Evolutionary conservation across 2,888 invertebrate genomes (phyloP), one percentile per base, ranked within the genome.

Genomic region (Drosophila paranaensis): DNA sequence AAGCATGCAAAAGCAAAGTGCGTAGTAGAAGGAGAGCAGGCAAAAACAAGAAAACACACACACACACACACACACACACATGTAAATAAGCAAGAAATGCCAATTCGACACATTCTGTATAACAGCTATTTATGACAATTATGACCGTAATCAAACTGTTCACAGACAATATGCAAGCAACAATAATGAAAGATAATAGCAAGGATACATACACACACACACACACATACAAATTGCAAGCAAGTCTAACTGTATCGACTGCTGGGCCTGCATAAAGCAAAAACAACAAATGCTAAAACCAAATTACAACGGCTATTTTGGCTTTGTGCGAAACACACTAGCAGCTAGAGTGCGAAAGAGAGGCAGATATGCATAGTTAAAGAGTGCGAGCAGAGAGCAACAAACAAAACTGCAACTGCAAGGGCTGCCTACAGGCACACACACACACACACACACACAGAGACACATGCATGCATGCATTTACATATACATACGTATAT

Each of bases 1-100:
- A 88, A 74, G 70, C 64, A 67, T 60, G 65, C 71, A 70, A 74
- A 81, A 72, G 42, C 65, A 83, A 86, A 86, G 77, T 89, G 90
- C 87, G 90, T 86, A 89, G 86, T 88, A 77, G 73, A 54, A 65
- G 71, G 51, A 65, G 43, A 69, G 62, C 60, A 60, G 42, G 60
- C 54, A 57, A 61, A 66, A 55, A 56, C 63, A 72, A 57, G 56
- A 33, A 50, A 20, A 46, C 25, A 56, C 10, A 48, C 16, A 35
- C n/a, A n/a, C 10, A 43, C 20, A 54, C 6, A 45, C 16, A 35
- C n/a, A 50, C 14, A 51, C 1, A 35, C 5, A 39, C 25, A 54
- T 43, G 43, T 42, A 60, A 46, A 46, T 37, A 48, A 55, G 40
- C 43, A 37, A 71, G 37, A 60, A 64, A 60, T 53, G 40, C 46